Base-by-base conservation (phyloP, 2,113 vertebrate species). In the Chinchilla lanigera region DNA sequence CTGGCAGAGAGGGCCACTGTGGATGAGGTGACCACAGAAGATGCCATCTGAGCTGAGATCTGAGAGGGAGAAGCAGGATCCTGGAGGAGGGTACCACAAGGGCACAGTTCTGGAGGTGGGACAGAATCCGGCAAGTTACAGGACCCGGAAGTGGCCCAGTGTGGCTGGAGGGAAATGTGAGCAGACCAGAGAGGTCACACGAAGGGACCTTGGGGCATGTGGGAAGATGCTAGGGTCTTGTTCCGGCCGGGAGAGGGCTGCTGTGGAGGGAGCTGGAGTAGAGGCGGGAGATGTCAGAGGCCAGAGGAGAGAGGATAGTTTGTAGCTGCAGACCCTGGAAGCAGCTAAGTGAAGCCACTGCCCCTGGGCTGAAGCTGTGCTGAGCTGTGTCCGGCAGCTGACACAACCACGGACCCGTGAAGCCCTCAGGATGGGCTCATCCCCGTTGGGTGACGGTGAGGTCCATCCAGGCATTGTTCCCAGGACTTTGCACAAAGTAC, bases 331-430 rank as follows among this genome's bases (percentile, higher is more conserved):
- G 61, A 22, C 17, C 26, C 9, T 11, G 30, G 47, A 54, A 30
- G 30, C 33, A 35, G 50, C 77, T 1, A 38, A 77, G 86, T 6
- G 9, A 24, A 11, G 20, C 8, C 52, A 8, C 22, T 5, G 73
- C 3, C 0, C 0, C 5, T 4, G 35, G 1, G 19, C 50, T 0
- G 50, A 28, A 0, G 11, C 65, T 14, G 9, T 75, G 52, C 77
- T 11, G 38, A 20, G 6, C 33, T 30, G 1, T 26, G 28, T 3
- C 38, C 35, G 33, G 44, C 56, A 33, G 47, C 12, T 12, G 47
- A 5, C 0, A 1, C 6, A 26, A 41, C 28, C 65, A 30, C 0
- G 0, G 71, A 2, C 14, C 1, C 1, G 0, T 0, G 3, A 63
- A 4, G 78, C 47, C 11, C 6, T 13, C 1, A 4, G 33, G 44